phyloP scores from a whole-genome alignment of 2,888 invertebrate species.

The Ametastegia equiseti region DNA sequence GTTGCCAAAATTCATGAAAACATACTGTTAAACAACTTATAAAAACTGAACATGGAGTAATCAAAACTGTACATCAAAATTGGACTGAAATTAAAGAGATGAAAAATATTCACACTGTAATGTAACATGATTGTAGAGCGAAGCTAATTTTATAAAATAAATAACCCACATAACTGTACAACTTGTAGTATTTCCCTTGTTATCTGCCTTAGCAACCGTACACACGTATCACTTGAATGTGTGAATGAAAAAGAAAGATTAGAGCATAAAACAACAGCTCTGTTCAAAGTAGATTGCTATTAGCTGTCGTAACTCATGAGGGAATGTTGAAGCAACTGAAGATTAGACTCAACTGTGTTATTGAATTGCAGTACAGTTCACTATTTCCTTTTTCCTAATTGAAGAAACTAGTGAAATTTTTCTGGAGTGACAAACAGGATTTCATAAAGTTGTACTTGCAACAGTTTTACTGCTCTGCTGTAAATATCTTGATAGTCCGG shows the following conservation, averaged over 20 bases:
- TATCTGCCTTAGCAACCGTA: conserved; percentile 43
- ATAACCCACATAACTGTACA: conserved; percentile 3
- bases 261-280: conserved; percentile 4
- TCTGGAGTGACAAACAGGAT: background rate
- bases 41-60: background rate
- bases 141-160: background rate
- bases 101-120: background rate
- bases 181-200: background rate
- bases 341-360: background rate
- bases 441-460: background rate
- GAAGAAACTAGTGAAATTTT: background rate
- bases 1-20: conserved; percentile 1
- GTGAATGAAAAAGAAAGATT: conserved; percentile 18
- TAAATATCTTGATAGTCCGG: background rate
- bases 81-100: background rate
- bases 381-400: background rate
- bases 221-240: background rate
- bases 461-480: background rate
- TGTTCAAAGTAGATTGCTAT: background rate
- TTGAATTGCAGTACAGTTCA: background rate
- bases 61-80: background rate
- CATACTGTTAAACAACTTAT: background rate
- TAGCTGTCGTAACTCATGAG: background rate
- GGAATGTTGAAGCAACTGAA: background rate
- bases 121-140: background rate